phyloP scores from a whole-genome alignment of 2,113 vertebrate genomes.

The Erpornis zantholeuca region DNA sequence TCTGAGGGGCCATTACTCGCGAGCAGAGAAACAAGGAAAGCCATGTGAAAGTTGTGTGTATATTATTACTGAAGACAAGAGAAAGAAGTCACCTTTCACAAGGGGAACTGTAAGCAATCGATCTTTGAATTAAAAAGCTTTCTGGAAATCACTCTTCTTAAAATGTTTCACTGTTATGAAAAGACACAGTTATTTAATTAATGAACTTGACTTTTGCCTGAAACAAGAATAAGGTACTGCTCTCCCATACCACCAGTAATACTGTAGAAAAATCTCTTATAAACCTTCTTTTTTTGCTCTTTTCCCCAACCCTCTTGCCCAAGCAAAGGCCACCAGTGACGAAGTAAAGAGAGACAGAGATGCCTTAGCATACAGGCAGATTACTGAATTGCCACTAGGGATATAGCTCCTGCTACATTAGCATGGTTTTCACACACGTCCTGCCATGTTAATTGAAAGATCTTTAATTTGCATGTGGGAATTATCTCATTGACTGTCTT shows the following conservation, averaged over 20 bases:
- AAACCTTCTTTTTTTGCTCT: neutral
- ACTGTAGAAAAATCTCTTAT: neutral
- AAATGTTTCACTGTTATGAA: neutral
- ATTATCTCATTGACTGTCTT: conserved; percentile 58
- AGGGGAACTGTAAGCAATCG: neutral
- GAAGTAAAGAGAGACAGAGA: neutral
- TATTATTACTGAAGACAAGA: neutral
- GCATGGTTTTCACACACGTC: conserved; percentile 17
- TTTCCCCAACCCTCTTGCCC: neutral
- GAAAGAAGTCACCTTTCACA: neutral
- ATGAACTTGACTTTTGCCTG: neutral
- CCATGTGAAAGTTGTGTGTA: neutral
- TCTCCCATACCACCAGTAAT: neutral
- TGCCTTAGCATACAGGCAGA: neutral
- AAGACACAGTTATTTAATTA: neutral
- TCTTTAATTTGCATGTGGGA: conserved; percentile 60
- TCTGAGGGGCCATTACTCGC: neutral
- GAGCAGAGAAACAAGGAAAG: neutral
- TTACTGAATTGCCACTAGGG: neutral
- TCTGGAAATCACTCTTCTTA: neutral
- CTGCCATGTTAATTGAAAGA: conserved; percentile 47
- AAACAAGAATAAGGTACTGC: neutral
- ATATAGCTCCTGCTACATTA: conserved; percentile 15
- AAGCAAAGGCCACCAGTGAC: neutral
- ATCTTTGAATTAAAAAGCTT: neutral